Percentiles rank a stretch among this genome's conserved stretches.
phyloP scores from a whole-genome alignment of 2,797 vertebrate genomes.

The Siniperca undulata region DNA sequence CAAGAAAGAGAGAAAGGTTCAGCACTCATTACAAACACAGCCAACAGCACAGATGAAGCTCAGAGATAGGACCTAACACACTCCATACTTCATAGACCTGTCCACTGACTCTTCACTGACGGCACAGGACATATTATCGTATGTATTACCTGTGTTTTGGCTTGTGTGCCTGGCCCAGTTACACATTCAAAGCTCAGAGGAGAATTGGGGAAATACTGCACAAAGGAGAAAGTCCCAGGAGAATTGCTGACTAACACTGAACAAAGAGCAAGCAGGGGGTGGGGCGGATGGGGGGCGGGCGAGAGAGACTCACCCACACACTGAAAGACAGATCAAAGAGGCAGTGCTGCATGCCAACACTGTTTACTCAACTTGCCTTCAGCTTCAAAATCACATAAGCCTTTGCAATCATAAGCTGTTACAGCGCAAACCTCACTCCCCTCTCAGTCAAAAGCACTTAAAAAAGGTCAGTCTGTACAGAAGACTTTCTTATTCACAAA shows the following conservation, averaged over 20 bases:
- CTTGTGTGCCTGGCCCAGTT: constrained; percentile 54
- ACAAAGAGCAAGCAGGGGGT: constrained; percentile 64
- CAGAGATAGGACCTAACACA: constrained; percentile 18
- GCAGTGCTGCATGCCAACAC: constrained; percentile 65
- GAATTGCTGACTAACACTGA: constrained; percentile 77
- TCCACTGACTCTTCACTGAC: constrained; percentile 22
- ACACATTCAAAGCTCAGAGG: constrained; percentile 70
- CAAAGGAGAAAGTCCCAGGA: constrained; percentile 79
- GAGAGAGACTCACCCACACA: constrained; percentile 43
- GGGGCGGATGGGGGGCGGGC: background rate
- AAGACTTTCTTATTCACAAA: constrained; percentile 37
- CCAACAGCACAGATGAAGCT: constrained; percentile 41
- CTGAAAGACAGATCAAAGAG: constrained; percentile 66
- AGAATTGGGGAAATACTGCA: constrained; percentile 71
- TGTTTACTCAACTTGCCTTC: constrained; percentile 71
- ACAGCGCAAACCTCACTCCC: constrained; percentile 56
- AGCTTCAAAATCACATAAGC: constrained; percentile 66
- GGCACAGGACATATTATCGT: constrained; percentile 32
- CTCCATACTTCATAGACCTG: constrained; percentile 5
- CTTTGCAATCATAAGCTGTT: constrained; percentile 60
- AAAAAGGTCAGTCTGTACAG: constrained; percentile 58
- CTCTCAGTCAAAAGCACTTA: constrained; percentile 48
- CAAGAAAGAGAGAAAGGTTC: constrained; percentile 27
- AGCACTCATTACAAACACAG: constrained; percentile 43
- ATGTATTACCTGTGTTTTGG: constrained; percentile 47